Percentiles rank a stretch among this genome's conserved stretches.
Evolutionary conservation across 2,797 vertebrate species (phyloP).

Genomic region (Sebastes cheni): DNA sequence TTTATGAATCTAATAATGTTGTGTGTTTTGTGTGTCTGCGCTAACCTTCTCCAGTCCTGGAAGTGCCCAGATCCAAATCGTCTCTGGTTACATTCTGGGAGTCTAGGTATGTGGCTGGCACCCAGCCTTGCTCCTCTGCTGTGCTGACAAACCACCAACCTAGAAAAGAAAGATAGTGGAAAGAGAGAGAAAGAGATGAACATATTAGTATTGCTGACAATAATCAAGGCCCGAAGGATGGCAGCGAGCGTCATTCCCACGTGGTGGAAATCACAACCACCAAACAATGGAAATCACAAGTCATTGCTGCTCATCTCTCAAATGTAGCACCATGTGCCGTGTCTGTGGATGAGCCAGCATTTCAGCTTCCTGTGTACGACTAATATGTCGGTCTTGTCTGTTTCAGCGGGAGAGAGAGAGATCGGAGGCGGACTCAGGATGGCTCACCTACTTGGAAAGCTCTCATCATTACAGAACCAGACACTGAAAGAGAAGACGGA

Average conservation of each 20-base stretch:
- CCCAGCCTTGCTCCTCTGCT: constrained; percentile 96
- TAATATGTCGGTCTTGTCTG: neutral
- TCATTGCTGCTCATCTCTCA: neutral
- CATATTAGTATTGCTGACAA: neutral
- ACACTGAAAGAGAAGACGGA: neutral
- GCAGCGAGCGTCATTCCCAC: neutral
- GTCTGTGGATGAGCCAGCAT: neutral
- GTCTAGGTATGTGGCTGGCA: constrained; percentile 95
- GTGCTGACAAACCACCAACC: constrained; percentile 99
- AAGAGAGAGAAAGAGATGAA: constrained; percentile 6
- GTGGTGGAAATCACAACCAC: neutral
- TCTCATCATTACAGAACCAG: constrained; percentile 28
- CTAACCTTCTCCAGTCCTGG: constrained; percentile 92
- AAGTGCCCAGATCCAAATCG: constrained; percentile 91
- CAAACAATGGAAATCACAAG: constrained; percentile 10
- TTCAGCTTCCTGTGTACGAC: neutral
- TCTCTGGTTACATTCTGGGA: constrained; percentile 94
- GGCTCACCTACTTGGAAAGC: constrained; percentile 33
- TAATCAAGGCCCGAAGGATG: neutral
- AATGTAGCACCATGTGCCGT: neutral
- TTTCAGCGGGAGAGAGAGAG: neutral
- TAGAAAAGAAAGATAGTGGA: constrained; percentile 46
- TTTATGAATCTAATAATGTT: constrained; percentile 32
- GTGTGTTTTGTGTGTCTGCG: neutral
- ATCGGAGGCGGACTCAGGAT: neutral